These are phyloP conservation scores for Pangasius macronema DNA, from an alignment of 2,797 vertebrate genomes.

Conservation along the genomic window DNA sequence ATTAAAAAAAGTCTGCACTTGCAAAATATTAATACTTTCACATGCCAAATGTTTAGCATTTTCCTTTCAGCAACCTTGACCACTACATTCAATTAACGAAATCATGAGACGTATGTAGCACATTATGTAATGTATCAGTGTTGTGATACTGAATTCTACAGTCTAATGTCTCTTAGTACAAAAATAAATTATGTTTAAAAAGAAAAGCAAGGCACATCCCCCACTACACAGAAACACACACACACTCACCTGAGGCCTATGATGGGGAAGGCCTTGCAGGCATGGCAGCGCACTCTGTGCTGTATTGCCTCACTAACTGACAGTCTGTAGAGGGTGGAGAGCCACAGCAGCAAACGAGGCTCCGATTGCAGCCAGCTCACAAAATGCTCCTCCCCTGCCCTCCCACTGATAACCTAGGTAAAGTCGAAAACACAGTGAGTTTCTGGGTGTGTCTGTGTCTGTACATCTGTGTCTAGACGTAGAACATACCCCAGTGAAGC, in stretches of 20 bases:
- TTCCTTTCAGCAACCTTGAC: background rate
- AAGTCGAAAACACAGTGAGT: background rate
- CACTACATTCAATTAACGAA: background rate
- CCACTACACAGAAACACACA: background rate
- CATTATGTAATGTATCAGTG: background rate
- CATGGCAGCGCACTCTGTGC: constrained; percentile 77
- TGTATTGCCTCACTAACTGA: constrained; percentile 69
- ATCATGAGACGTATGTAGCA: background rate
- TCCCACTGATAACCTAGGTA: constrained; percentile 69
- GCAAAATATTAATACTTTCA: background rate
- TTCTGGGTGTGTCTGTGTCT: constrained; percentile 2
- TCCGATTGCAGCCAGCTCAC: constrained; percentile 79
- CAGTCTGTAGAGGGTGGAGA: constrained; percentile 78
- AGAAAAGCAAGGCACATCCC: background rate
- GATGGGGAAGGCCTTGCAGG: constrained; percentile 77
- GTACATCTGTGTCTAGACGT: constrained; percentile 24
- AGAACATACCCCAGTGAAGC: constrained; percentile 67
- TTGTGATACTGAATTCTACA: background rate
- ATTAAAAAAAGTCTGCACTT: background rate
- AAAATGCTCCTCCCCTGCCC: constrained; percentile 74
- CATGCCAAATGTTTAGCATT: background rate
- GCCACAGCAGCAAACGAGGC: constrained; percentile 81
- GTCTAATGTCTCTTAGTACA: background rate
- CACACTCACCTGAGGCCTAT: constrained; percentile 71
- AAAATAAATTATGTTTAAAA: background rate